Conservation (phyloP, 2,113 vertebrate genomes). For the Casuarius casuarius region DNA sequence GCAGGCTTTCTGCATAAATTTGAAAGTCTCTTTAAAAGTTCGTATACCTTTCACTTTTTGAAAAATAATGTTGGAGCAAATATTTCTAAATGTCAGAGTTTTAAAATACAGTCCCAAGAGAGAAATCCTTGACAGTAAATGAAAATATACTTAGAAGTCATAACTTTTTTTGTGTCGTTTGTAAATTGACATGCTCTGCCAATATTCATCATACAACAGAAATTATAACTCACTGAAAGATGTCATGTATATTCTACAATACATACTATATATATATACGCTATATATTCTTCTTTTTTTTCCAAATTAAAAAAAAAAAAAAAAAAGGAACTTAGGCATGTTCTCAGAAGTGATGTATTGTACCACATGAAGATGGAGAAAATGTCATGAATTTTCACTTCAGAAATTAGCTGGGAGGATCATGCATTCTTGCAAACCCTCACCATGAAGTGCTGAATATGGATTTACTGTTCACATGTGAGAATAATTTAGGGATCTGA, state of each 20-base stretch:
- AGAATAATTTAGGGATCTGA: not conserved
- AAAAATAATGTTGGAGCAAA: not conserved
- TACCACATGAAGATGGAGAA: not conserved
- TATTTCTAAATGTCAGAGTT: not conserved
- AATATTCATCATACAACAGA: not conserved
- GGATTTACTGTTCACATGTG: not conserved
- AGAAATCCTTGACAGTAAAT: not conserved
- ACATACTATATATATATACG: not conserved
- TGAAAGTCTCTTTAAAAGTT: not conserved
- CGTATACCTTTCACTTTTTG: not conserved
- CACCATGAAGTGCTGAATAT: not conserved
- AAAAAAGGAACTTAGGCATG: not conserved
- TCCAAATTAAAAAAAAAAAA: not conserved
- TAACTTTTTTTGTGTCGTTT: not conserved
- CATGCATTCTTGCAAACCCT: not conserved
- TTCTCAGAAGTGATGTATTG: not conserved
- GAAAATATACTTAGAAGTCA: not conserved
- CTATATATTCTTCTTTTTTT: not conserved
- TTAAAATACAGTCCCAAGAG: not conserved
- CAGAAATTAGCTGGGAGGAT: not conserved
- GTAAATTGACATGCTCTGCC: not conserved
- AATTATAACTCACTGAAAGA: not conserved
- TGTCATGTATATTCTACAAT: accelerated
- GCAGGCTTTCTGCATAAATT: not conserved
- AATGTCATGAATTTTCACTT: not conserved